phyloP scores from a whole-genome alignment of 2,888 invertebrate species.

The Miltochrista miniata region DNA sequence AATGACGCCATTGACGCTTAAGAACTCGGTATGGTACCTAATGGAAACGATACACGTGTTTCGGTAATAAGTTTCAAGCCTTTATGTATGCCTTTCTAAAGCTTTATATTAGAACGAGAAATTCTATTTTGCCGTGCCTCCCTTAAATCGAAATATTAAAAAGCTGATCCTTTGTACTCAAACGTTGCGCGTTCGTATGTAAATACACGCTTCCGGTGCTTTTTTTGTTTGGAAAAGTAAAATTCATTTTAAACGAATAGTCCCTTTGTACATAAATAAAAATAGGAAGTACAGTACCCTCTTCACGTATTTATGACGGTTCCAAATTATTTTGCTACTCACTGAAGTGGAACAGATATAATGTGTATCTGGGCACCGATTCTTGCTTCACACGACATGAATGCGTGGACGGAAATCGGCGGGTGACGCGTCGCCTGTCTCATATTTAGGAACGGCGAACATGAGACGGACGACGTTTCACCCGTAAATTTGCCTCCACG shows the following conservation, averaged over 20 bases:
- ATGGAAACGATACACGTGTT: too few species aligned
- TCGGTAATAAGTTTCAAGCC: too few species aligned
- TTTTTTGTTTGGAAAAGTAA: conserved; percentile 12
- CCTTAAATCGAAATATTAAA: conserved; percentile 15
- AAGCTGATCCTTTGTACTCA: conserved; percentile 28
- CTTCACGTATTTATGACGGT: conserved; percentile 12
- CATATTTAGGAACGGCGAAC: too few species aligned
- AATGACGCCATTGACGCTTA: too few species aligned
- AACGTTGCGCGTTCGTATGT: conserved; percentile 28
- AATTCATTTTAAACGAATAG: conserved; percentile 31
- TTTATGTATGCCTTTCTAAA: too few species aligned
- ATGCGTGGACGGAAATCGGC: too few species aligned
- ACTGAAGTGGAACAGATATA: not conserved
- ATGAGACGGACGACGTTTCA: too few species aligned
- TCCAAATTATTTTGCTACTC: not conserved
- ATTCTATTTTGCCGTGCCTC: not conserved
- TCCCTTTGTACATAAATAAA: conserved; percentile 22
- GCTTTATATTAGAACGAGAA: not conserved
- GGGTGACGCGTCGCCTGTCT: too few species aligned
- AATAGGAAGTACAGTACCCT: conserved; percentile 16
- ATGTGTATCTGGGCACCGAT: too few species aligned
- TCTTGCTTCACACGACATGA: too few species aligned
- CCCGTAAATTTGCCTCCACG: too few species aligned
- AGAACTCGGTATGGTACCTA: too few species aligned
- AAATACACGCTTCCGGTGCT: conserved; percentile 31